phyloP scores from a whole-genome alignment of 2,888 invertebrate species.

The Acrocyrtus sp. region DNA sequence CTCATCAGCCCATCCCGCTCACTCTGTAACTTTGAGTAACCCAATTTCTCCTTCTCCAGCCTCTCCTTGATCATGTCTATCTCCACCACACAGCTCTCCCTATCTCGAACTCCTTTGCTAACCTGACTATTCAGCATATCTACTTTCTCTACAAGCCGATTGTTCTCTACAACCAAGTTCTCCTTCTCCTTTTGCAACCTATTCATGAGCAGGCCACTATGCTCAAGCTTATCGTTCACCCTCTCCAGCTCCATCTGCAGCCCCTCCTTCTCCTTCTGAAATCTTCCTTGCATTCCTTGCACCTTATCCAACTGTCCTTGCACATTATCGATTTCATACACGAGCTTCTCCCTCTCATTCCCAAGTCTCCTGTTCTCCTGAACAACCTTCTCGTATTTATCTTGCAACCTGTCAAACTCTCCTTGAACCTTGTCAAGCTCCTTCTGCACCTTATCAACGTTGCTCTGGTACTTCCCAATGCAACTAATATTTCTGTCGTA shows the following conservation, averaged over 20 bases:
- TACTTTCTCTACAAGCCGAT: conserved; percentile 83
- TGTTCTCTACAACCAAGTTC: conserved; percentile 83
- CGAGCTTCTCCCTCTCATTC: conserved; percentile 90
- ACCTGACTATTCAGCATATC: conserved; percentile 85
- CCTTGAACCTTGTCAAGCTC: conserved; percentile 89
- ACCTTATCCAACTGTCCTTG: conserved; percentile 93
- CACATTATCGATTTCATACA: conserved; percentile 89
- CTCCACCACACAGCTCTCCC: conserved; percentile 86
- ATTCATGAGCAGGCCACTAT: conserved; percentile 74
- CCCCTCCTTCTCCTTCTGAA: conserved; percentile 90
- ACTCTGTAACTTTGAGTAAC: conserved; percentile 12
- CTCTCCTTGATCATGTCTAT: conserved; percentile 86
- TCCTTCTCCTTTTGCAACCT: conserved; percentile 91
- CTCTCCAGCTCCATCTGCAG: conserved; percentile 86
- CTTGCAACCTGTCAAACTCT: conserved; percentile 89
- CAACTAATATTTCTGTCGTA: conserved; percentile 89
- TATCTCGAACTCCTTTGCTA: conserved; percentile 80
- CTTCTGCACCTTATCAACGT: conserved; percentile 91
- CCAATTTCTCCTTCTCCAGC: conserved; percentile 74
- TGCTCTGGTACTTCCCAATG: conserved; percentile 89
- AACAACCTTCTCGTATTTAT: conserved; percentile 84
- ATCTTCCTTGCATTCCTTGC: conserved; percentile 83
- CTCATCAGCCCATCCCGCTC: conserved; percentile 48
- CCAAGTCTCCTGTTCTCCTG: conserved; percentile 82
- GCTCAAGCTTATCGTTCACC: conserved; percentile 78